phyloP scores from a whole-genome alignment of 2,113 vertebrate genomes.

The Hippocampus mohnikei region DNA sequence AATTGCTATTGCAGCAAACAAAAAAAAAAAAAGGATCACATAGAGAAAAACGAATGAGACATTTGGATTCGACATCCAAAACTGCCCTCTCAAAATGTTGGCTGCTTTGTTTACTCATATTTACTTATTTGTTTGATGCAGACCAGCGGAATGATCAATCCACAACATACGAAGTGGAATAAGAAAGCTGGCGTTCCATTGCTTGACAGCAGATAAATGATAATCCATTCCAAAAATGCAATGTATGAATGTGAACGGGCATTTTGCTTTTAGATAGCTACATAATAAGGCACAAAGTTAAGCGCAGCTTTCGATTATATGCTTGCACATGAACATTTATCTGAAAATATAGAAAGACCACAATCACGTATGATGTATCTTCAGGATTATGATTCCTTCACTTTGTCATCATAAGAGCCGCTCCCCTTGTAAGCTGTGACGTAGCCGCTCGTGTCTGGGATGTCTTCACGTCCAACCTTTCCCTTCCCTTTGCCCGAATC shows the following conservation, averaged over 20 bases:
- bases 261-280: background rate
- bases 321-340: background rate
- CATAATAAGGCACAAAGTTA: constrained; percentile 1
- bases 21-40: too few relatives aligned
- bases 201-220: background rate
- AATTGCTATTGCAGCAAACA: too few relatives aligned
- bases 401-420: constrained; percentile 79
- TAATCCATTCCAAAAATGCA: background rate
- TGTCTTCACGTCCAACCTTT: constrained; percentile 72
- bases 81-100: too few relatives aligned
- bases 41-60: too few relatives aligned
- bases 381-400: constrained; percentile 59
- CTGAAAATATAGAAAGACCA: background rate
- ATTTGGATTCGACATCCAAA: too few relatives aligned
- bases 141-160: background rate
- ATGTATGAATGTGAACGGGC: background rate
- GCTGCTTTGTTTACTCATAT: too few relatives aligned
- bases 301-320: background rate
- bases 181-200: background rate
- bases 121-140: too few relatives aligned
- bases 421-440: constrained; percentile 81
- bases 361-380: background rate
- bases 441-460: constrained; percentile 72
- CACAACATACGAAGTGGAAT: background rate
- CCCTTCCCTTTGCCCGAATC: constrained; percentile 82